Evolutionary conservation across 2,797 vertebrate species (phyloP).

Genomic region (Calcarius lapponicus): DNA sequence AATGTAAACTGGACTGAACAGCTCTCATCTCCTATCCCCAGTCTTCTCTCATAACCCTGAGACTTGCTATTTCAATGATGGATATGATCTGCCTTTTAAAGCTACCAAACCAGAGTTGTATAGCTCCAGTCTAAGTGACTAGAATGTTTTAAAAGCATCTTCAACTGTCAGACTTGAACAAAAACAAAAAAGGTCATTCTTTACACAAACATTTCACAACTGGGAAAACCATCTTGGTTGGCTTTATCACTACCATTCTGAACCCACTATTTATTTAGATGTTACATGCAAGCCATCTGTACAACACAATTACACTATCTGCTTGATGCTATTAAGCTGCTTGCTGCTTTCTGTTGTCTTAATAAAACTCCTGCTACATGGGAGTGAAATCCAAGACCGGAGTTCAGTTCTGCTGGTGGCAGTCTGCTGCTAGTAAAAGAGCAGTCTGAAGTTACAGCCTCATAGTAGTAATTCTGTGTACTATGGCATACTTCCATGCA

Average conservation of each 20-base stretch:
- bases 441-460: neutral
- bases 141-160: slow-evolving; percentile 80
- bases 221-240: slow-evolving; percentile 71
- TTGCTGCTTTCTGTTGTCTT: slow-evolving; percentile 62
- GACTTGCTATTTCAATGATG: slow-evolving; percentile 73
- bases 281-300: slow-evolving; percentile 67
- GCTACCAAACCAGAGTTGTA: slow-evolving; percentile 64
- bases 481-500: neutral
- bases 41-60: slow-evolving; percentile 76
- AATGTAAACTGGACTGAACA: slow-evolving; percentile 83
- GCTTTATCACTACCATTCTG: slow-evolving; percentile 73
- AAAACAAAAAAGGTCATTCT: slow-evolving; percentile 76
- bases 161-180: slow-evolving; percentile 77
- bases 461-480: neutral
- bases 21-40: slow-evolving; percentile 65
- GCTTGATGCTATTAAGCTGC: slow-evolving; percentile 70
- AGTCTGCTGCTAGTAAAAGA: slow-evolving; percentile 1
- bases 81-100: slow-evolving; percentile 78
- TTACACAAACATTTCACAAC: slow-evolving; percentile 80
- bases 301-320: slow-evolving; percentile 63
- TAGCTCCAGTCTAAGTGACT: slow-evolving; percentile 76
- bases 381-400: slow-evolving; percentile 47
- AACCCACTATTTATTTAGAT: slow-evolving; percentile 77
- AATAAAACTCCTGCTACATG: slow-evolving; percentile 61
- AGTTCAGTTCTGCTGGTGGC: slow-evolving; percentile 18